Evolutionary conservation across 2,888 invertebrate genomes (phyloP), one percentile per base, ranked within the genome.

Genomic region (Troides aeacus): DNA sequence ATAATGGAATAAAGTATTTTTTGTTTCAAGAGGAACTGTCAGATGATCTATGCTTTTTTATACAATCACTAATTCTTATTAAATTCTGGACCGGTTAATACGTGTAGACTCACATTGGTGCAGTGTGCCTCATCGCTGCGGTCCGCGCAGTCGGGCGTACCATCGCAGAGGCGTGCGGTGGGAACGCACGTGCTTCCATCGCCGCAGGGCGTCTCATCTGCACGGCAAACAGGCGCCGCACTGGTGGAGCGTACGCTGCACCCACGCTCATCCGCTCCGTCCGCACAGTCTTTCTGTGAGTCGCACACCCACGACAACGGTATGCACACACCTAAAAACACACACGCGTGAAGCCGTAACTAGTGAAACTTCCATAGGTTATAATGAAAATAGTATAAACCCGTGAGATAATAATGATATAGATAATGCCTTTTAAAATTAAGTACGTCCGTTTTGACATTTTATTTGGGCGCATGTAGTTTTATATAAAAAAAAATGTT

Each of bases 291-390:
- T 64, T 93, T 93, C 74, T 96, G 96, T 0, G 95, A 95, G 84
- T 97, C 97, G 87, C 97, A 97, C 36, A 95, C 94, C 97, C 97
- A 97, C 1, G 94, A 87, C 62, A 94, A 86, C 0, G 96, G 95
- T 73, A 97, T 97, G 81, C 97, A 98, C 10, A 95, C 94, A 15
- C 97, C 96, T 91, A 68, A 0, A 17, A 12, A 64, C n/a, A 57
- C 18, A 70, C 30, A 46, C 67, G 30, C 10, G 50, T 50, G 3
- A 30, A 30, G 30, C 30, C 30, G 5, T 30, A 30, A 30, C 2
- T 30, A 4, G 30, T 30, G 5, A 4, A 30, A 30, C 30, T 39
- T 39, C 7, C 39, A 39, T 39, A 39, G 8, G 39, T 10, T 39
- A 39, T 39, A 10, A 10, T 10, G 39, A 10, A 10, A 39, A 7